Conservation (phyloP, 2,113 vertebrate species). For the Chaetura pelagica region DNA sequence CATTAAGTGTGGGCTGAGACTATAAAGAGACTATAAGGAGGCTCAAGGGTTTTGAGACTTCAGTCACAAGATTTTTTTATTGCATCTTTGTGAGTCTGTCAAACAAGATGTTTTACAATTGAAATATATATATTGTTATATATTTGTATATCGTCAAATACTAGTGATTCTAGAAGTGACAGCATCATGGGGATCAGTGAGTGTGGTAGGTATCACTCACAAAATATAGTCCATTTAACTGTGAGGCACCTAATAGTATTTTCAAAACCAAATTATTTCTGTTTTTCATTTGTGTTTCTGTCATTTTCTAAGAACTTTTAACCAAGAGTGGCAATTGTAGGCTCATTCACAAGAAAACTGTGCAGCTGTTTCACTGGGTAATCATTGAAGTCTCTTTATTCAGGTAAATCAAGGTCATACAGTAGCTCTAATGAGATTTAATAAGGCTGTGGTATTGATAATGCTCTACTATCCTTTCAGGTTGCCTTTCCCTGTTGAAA, state of each 20-base stretch:
- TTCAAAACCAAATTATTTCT: neutral
- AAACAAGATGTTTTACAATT: neutral
- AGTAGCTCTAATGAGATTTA: neutral
- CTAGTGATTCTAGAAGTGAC: neutral
- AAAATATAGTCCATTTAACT: neutral
- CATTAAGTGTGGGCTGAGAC: neutral
- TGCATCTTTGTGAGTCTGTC: neutral
- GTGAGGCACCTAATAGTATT: neutral
- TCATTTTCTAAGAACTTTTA: neutral
- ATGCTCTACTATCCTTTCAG: neutral
- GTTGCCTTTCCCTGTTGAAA: neutral
- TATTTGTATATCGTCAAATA: neutral
- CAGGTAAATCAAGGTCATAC: neutral
- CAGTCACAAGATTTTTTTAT: neutral
- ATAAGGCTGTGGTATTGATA: neutral
- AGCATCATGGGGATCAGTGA: neutral
- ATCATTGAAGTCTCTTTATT: neutral
- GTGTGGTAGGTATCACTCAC: neutral
- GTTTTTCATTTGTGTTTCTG: neutral
- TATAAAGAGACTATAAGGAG: neutral
- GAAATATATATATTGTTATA: neutral
- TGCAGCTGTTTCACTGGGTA: neutral
- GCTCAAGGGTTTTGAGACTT: neutral
- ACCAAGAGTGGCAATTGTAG: neutral
- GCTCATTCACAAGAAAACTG: neutral